Evolutionary conservation across 2,888 invertebrate species (phyloP).

Genomic region (Andrena minutula): DNA sequence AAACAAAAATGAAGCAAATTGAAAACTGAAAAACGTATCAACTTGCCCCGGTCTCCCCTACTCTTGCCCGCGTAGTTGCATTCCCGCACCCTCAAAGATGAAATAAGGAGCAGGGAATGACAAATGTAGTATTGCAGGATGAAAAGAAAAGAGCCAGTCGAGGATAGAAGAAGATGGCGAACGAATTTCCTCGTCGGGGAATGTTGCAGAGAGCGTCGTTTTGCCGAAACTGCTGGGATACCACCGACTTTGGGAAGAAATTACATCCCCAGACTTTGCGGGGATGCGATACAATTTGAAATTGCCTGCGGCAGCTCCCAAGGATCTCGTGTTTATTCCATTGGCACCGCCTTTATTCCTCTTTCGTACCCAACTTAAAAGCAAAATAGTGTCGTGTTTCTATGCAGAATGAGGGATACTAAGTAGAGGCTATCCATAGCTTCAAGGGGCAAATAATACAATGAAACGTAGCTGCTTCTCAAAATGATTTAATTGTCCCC

Average conservation of each 20-base stretch:
- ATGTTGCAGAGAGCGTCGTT: constrained; percentile 61
- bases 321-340: constrained; percentile 70
- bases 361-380: constrained; percentile 33
- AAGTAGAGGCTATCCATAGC: not conserved
- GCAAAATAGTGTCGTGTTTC: constrained; percentile 1
- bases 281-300: constrained; percentile 51
- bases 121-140: constrained; percentile 31
- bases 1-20: too few relatives aligned
- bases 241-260: constrained; percentile 61
- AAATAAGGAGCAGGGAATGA: constrained; percentile 15
- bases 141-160: not conserved
- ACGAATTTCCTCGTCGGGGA: constrained; percentile 61
- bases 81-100: constrained; percentile 12
- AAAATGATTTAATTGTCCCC: too few relatives aligned
- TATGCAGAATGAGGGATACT: not conserved
- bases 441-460: not conserved
- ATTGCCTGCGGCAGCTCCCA: constrained; percentile 55
- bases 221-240: constrained; percentile 54
- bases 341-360: constrained; percentile 58
- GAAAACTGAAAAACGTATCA: too few relatives aligned
- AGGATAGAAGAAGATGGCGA: constrained; percentile 30
- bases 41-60: too few relatives aligned
- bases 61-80: constrained; percentile 11
- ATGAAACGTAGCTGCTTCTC: too few relatives aligned
- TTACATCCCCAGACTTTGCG: constrained; percentile 60